Evolutionary conservation across 1,140 invertebrate genomes (phyloP).

Genomic region (Cardiocondyla obscurior): DNA sequence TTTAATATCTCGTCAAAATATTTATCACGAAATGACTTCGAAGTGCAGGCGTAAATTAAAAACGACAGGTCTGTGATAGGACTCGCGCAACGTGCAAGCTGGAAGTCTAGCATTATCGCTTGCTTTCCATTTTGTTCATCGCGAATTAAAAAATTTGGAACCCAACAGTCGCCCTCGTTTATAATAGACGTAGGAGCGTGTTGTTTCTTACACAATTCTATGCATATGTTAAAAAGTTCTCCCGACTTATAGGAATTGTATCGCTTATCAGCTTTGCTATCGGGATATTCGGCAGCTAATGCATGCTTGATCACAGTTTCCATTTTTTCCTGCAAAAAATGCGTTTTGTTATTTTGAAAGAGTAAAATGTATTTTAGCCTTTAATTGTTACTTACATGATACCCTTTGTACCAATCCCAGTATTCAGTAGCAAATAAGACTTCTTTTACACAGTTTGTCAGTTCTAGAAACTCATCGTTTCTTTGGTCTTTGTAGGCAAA

Average conservation of each 20-base stretch:
- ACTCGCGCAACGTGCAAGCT: constrained; percentile 86
- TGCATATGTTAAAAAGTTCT: constrained; percentile 72
- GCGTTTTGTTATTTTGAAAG: neutral
- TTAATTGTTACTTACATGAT: constrained; percentile 81
- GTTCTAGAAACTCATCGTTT: constrained; percentile 84
- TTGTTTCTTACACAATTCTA: constrained; percentile 68
- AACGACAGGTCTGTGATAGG: constrained; percentile 86
- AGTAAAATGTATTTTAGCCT: neutral
- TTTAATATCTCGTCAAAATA: constrained; percentile 86
- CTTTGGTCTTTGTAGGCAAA: constrained; percentile 88
- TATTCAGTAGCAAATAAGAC: constrained; percentile 85
- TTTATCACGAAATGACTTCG: constrained; percentile 84
- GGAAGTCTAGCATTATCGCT: constrained; percentile 88
- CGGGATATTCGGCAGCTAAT: constrained; percentile 86
- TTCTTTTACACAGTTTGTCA: constrained; percentile 81
- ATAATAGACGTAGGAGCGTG: constrained; percentile 84
- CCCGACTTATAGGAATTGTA: constrained; percentile 77
- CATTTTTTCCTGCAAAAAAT: constrained; percentile 68
- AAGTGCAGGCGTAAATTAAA: constrained; percentile 87
- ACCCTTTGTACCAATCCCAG: constrained; percentile 87
- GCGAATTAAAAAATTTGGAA: constrained; percentile 88
- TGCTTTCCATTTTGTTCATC: constrained; percentile 80
- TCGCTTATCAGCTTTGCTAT: constrained; percentile 84
- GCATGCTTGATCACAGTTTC: constrained; percentile 86
- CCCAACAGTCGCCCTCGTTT: constrained; percentile 90